These are phyloP conservation scores for Chascanopsetta lugubris DNA, from an alignment of 2,113 vertebrate genomes.

Conservation along the genomic window DNA sequence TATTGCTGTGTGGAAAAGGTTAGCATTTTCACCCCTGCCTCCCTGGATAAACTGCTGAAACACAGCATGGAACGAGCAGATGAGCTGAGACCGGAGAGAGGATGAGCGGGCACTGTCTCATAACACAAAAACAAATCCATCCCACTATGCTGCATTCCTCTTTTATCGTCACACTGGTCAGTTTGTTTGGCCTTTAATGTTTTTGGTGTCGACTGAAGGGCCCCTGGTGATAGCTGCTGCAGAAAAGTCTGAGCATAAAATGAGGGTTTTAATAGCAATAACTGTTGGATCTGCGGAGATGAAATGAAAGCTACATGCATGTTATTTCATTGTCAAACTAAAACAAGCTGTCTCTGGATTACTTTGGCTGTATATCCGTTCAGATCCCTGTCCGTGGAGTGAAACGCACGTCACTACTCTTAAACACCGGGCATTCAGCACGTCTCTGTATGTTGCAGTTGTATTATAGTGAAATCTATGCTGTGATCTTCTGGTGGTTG, in stretches of 20 bases:
- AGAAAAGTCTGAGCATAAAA: conserved; percentile 38
- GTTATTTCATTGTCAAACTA: background rate
- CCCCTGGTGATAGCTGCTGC: conserved; percentile 40
- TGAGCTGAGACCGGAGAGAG: conserved; percentile 43
- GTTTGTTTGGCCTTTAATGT: conserved; percentile 67
- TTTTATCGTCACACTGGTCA: conserved; percentile 62
- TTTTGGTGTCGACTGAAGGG: conserved; percentile 43
- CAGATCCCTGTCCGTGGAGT: no score
- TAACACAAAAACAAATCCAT: conserved; percentile 57
- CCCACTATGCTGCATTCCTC: conserved; percentile 41
- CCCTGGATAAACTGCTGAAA: conserved; percentile 63
- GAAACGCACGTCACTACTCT: no score
- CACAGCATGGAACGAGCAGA: conserved; percentile 60
- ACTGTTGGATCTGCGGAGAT: conserved; percentile 32
- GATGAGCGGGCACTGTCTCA: conserved; percentile 58
- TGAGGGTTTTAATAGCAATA: conserved; percentile 19
- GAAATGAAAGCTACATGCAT: background rate
- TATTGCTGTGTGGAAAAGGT: conserved; percentile 74
- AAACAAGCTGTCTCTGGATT: background rate
- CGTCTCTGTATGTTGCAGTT: no score
- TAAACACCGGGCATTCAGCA: no score
- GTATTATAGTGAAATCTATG: no score
- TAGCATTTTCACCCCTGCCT: conserved; percentile 70
- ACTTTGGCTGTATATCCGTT: background rate
- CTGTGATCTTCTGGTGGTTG: background rate